Conservation (phyloP, 2,797 vertebrate species). For the Phoeniculus purpureus region DNA sequence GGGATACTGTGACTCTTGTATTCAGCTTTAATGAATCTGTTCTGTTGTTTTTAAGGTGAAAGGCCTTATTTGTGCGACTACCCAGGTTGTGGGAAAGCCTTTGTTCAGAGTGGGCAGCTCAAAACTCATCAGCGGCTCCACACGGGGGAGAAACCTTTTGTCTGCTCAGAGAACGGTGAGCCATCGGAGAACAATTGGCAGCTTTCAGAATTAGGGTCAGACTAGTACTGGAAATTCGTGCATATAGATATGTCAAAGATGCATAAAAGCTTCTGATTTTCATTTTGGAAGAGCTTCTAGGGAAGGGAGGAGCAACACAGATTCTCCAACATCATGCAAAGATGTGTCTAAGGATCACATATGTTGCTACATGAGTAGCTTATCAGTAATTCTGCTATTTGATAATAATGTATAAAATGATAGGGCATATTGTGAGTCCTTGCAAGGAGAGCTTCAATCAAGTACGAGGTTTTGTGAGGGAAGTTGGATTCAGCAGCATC, state of each 20-base stretch:
- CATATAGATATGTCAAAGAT: rapidly evolving
- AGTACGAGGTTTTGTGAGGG: background rate
- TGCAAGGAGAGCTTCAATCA: background rate
- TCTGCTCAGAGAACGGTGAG: conserved; percentile 96
- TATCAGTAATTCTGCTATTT: background rate
- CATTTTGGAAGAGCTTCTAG: background rate
- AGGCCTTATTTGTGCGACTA: conserved; percentile 97
- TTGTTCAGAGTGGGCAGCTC: conserved; percentile 97
- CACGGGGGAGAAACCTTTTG: conserved; percentile 98
- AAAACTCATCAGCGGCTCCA: conserved; percentile 99
- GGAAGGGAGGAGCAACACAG: background rate
- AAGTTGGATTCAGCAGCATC: background rate
- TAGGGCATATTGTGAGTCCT: rapidly evolving
- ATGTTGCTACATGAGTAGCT: background rate
- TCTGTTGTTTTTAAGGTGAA: conserved; percentile 83
- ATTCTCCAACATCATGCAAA: background rate
- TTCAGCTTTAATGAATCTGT: background rate
- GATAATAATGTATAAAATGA: background rate
- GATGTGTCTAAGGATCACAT: background rate
- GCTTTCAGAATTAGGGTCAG: background rate
- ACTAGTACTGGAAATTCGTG: background rate
- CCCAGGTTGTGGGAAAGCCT: conserved; percentile 96
- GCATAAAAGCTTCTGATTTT: background rate
- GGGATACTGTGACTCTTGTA: background rate
- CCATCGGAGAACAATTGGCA: background rate